Percentiles rank a stretch among this genome's conserved stretches.
phyloP scores from a whole-genome alignment of 1,140 invertebrate genomes.

The Lutraria rhynchaena region DNA sequence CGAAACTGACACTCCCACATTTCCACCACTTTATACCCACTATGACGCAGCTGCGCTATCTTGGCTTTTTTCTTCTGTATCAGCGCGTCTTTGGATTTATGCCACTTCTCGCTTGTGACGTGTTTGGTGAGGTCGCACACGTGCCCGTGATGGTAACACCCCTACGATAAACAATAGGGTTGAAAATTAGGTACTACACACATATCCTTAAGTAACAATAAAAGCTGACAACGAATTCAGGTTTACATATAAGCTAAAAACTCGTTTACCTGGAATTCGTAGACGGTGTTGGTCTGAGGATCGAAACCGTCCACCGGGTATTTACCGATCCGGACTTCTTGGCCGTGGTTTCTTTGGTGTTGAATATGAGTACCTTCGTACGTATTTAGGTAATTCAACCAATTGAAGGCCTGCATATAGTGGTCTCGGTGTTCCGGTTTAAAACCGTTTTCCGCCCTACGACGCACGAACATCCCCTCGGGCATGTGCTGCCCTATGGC shows the following conservation, averaged over 20 bases:
- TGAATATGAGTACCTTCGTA: neutral
- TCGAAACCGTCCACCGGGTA: conserved; percentile 2
- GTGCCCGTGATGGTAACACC: neutral
- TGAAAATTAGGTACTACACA: neutral
- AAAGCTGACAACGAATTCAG: conserved; percentile 43
- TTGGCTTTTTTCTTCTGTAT: conserved; percentile 27
- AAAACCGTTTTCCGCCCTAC: neutral
- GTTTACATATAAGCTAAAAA: conserved; percentile 61
- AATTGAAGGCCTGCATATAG: conserved; percentile 5
- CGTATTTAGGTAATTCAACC: conserved; percentile 3
- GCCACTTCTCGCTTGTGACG: conserved; percentile 21
- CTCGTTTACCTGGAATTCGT: conserved; percentile 30
- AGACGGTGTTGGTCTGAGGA: conserved; percentile 1
- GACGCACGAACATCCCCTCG: neutral
- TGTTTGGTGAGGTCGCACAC: neutral
- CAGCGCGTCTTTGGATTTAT: conserved; percentile 22
- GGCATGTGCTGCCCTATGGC: conserved; percentile 8
- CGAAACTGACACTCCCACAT: conserved; percentile 23
- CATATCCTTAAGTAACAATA: conserved; percentile 30
- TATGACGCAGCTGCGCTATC: conserved; percentile 27
- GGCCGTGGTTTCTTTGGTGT: neutral
- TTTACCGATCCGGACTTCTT: neutral
- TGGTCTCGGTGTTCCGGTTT: neutral
- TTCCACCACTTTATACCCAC: conserved; percentile 12
- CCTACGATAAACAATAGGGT: neutral